phyloP scores from a whole-genome alignment of 35 echinoderm and acorn worm genomes.

The Chiridota heheva region DNA sequence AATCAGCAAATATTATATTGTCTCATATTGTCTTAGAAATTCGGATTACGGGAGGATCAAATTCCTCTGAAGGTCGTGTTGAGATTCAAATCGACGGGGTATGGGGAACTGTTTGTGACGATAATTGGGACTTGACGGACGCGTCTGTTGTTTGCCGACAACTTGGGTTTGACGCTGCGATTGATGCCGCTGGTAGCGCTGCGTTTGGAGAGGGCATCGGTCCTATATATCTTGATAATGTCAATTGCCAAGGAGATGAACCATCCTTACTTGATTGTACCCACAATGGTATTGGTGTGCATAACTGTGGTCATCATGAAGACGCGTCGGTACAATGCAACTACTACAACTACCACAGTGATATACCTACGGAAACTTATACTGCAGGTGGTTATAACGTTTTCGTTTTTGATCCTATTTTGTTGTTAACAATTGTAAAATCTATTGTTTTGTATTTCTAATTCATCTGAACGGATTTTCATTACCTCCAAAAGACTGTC shows the following conservation, averaged over 20 bases:
- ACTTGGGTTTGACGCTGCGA: neutral
- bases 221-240: slow-evolving; percentile 32
- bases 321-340: slow-evolving; percentile 37
- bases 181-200: neutral
- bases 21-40: too few relatives aligned
- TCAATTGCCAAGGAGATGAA: slow-evolving; percentile 25
- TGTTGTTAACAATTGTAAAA: too few relatives aligned
- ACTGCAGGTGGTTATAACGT: too few relatives aligned
- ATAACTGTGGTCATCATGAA: slow-evolving; percentile 46
- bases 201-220: slow-evolving; percentile 32
- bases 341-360: too few relatives aligned
- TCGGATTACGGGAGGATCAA: neutral
- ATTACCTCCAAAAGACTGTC: too few relatives aligned
- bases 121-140: slow-evolving; percentile 21
- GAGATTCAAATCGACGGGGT: slow-evolving; percentile 19
- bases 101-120: slow-evolving; percentile 43
- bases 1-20: too few relatives aligned
- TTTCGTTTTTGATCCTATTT: too few relatives aligned
- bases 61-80: slow-evolving; percentile 13
- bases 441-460: too few relatives aligned
- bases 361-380: too few relatives aligned
- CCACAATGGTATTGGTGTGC: slow-evolving; percentile 19
- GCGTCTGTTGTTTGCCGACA: slow-evolving; percentile 54
- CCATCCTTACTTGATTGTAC: neutral
- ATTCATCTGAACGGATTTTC: too few relatives aligned